Percentiles rank a stretch among this genome's conserved stretches.
Evolutionary conservation across 2,797 vertebrate species (phyloP).

Genomic region (Cyclopterus lumpus): DNA sequence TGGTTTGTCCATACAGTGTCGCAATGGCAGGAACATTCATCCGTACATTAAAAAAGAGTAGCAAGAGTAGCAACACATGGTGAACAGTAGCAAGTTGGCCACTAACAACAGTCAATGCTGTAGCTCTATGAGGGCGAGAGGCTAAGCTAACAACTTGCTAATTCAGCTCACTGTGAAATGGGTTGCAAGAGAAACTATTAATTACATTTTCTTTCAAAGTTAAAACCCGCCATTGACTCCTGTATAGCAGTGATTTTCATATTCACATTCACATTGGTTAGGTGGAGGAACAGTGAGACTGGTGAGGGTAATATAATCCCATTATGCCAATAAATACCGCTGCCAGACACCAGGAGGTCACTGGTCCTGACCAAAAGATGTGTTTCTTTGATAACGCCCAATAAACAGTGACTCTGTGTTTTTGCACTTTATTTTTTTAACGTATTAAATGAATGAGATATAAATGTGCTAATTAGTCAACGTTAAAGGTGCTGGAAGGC

Average conservation of each 20-base stretch:
- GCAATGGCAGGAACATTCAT: background rate
- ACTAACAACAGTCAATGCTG: background rate
- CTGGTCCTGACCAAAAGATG: background rate
- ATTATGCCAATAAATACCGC: background rate
- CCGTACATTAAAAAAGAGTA: too few relatives aligned
- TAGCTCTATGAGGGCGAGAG: background rate
- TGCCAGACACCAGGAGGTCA: background rate
- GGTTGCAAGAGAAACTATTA: background rate
- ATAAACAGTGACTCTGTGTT: background rate
- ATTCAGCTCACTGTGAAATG: background rate
- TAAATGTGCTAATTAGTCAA: background rate
- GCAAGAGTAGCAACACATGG: background rate
- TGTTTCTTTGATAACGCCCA: background rate
- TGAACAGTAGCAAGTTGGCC: background rate
- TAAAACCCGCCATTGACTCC: background rate
- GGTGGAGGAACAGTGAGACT: too few relatives aligned
- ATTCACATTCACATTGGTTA: background rate
- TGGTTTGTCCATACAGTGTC: background rate
- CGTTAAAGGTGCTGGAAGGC: background rate
- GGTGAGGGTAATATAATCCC: background rate
- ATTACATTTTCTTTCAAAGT: background rate
- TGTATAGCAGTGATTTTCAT: background rate
- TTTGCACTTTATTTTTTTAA: background rate
- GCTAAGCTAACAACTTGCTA: background rate
- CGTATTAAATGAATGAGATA: conserved; percentile 4